phyloP scores from a whole-genome alignment of 2,888 invertebrate species.

The Tolmerus cingulatus region DNA sequence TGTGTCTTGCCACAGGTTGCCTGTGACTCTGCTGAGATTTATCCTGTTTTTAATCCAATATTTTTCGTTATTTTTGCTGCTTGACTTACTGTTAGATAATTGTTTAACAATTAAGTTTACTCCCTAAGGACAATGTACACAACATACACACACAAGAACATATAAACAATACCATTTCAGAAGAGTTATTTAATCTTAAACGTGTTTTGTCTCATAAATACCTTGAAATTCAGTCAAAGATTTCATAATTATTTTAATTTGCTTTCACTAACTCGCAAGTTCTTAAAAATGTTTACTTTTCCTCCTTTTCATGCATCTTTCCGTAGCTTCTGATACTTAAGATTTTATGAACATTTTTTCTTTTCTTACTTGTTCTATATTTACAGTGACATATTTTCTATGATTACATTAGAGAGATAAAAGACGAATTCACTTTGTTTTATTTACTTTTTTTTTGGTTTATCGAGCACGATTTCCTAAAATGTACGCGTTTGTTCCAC shows the following conservation, averaged over 20 bases:
- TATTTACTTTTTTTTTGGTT: neutral
- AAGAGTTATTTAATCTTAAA: slow-evolving; percentile 3
- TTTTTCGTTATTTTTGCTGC: slow-evolving; percentile 4
- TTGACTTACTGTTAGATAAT: neutral
- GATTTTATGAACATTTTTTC: neutral
- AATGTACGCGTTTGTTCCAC: neutral
- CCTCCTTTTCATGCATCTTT: neutral
- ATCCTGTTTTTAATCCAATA: neutral
- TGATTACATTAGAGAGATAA: neutral
- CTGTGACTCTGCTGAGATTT: neutral
- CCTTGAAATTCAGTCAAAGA: slow-evolving; percentile 34
- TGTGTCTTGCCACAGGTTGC: neutral
- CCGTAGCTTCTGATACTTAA: neutral
- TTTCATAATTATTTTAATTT: slow-evolving; percentile 14
- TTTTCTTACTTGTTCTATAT: neutral
- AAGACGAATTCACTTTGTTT: slow-evolving; percentile 20
- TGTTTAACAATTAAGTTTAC: slow-evolving; percentile 26
- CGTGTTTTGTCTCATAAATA: neutral
- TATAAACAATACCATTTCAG: slow-evolving; percentile 28
- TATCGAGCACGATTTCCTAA: neutral
- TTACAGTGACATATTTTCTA: neutral
- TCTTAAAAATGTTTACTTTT: slow-evolving; percentile 9
- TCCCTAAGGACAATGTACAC: slow-evolving; percentile 10
- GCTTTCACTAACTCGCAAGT: slow-evolving; percentile 5
- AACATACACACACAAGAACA: slow-evolving; percentile 8